phyloP scores from a whole-genome alignment of 2,113 vertebrate genomes.

The Spermophilus dauricus region DNA sequence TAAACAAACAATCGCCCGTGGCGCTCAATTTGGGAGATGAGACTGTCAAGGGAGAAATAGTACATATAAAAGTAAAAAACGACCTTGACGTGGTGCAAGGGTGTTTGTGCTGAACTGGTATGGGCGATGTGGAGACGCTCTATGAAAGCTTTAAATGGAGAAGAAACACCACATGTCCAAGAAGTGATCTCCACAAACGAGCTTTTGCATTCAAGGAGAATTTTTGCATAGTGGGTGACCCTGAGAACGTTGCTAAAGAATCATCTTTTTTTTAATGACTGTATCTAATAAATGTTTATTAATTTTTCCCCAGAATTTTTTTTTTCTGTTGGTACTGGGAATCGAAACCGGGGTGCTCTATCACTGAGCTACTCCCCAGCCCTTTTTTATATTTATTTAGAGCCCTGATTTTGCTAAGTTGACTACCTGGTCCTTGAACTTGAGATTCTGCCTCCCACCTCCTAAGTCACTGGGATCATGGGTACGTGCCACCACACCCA shows the following conservation, averaged over 20 bases:
- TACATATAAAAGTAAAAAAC: constrained; percentile 55
- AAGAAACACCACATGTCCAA: neutral
- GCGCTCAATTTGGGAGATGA: constrained; percentile 70
- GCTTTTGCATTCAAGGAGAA: neutral
- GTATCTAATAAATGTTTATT: too few relatives aligned
- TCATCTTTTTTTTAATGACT: too few relatives aligned
- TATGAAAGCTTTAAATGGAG: neutral
- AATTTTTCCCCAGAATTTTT: too few relatives aligned
- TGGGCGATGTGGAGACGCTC: neutral
- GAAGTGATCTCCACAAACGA: neutral
- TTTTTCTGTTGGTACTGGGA: too few relatives aligned
- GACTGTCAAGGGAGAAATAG: constrained; percentile 72
- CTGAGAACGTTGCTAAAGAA: neutral
- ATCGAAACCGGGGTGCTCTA: too few relatives aligned
- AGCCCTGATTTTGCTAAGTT: too few relatives aligned
- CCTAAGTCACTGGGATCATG: too few relatives aligned
- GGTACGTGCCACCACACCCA: too few relatives aligned
- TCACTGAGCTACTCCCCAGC: too few relatives aligned
- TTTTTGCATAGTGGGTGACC: neutral
- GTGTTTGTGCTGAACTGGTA: constrained; percentile 14
- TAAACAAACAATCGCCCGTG: constrained; percentile 61
- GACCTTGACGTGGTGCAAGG: neutral
- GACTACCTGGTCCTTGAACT: too few relatives aligned
- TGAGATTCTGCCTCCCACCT: too few relatives aligned
- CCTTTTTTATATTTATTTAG: too few relatives aligned